phyloP scores from a whole-genome alignment of 2,888 invertebrate genomes.

The Cephus nigrinus region DNA sequence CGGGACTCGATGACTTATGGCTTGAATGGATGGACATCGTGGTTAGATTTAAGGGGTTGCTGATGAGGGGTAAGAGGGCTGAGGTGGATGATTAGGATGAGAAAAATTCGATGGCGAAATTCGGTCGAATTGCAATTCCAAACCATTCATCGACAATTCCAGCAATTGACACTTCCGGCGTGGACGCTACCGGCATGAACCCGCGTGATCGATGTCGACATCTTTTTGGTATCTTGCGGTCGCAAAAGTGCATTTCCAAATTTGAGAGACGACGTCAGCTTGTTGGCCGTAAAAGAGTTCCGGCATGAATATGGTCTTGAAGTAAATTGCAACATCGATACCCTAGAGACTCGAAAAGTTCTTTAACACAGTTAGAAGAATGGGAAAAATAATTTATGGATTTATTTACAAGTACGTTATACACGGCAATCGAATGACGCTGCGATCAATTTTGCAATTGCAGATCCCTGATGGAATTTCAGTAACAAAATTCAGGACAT shows the following conservation, averaged over 20 bases:
- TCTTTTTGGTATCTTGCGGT: background rate
- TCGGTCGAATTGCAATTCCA: background rate
- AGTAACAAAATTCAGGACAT: background rate
- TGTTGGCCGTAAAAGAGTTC: background rate
- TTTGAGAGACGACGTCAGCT: background rate
- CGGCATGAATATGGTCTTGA: background rate
- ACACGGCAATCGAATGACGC: background rate
- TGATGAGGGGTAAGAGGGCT: background rate
- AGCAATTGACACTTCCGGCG: background rate
- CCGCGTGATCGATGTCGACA: background rate
- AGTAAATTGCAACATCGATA: background rate
- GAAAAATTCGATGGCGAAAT: background rate
- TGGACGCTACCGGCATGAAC: background rate
- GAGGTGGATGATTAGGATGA: background rate
- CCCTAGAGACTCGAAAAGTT: background rate
- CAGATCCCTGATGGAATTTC: background rate
- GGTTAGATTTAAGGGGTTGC: background rate
- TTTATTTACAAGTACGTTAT: constrained; percentile 41
- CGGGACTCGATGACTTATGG: background rate
- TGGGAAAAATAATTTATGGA: constrained; percentile 44
- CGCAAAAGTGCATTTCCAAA: background rate
- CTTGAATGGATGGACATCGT: background rate
- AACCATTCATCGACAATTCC: background rate
- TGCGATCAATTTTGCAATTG: background rate
- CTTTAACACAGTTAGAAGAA: constrained; percentile 18